A percentile compares a stretch with the other conserved stretches of the same genome.
Conservation (phyloP, 2,113 vertebrate genomes). For the Callocephalon fimbriatum region DNA sequence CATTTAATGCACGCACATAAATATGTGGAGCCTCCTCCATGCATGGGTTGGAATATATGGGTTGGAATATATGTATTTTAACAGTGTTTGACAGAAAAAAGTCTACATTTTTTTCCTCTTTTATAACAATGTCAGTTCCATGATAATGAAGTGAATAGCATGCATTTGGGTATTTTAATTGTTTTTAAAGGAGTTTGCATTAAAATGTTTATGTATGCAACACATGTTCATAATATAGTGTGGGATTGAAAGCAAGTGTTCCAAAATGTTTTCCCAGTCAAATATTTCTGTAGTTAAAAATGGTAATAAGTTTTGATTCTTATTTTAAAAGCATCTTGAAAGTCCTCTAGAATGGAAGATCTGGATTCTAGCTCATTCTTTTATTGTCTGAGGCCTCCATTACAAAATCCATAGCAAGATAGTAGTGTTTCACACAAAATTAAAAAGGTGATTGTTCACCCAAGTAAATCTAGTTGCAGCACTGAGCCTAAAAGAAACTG, state of each 20-base stretch:
- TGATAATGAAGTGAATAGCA: background rate
- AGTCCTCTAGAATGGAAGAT: background rate
- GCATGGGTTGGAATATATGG: accelerated
- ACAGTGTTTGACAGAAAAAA: background rate
- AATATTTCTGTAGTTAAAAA: background rate
- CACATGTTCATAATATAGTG: background rate
- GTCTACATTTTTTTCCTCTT: background rate
- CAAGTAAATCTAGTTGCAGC: background rate
- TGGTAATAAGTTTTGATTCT: background rate
- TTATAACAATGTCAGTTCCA: background rate
- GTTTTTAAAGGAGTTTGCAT: background rate
- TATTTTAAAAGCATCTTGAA: background rate
- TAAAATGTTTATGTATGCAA: background rate
- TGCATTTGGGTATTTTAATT: background rate
- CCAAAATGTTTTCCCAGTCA: background rate
- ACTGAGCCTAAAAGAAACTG: background rate
- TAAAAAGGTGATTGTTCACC: background rate
- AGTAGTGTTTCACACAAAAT: background rate
- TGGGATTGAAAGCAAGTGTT: background rate
- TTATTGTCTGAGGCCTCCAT: background rate
- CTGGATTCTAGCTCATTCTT: background rate
- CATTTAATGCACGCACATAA: background rate
- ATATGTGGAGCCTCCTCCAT: background rate
- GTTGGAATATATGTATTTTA: background rate
- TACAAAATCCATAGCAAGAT: background rate